Base-by-base conservation (phyloP, 2,888 invertebrate genomes). In the Malthinus seriepunctatus region DNA sequence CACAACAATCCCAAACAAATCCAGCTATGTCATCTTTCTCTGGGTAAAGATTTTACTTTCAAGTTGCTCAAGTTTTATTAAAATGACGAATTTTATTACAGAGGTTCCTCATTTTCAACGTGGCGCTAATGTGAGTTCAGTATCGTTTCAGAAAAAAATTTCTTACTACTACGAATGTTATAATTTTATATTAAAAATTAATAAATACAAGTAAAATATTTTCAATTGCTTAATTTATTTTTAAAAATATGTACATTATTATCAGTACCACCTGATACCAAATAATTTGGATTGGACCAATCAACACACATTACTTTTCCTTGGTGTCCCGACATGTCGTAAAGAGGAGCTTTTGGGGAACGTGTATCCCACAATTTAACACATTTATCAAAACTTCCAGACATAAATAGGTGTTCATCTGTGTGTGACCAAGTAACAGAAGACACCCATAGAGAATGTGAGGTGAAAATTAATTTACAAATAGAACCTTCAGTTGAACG, bases 291-390 rank as follows among this genome's bases (percentile, higher is more conserved):
- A 78, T 92, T 89, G 1, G 94, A 89, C 97, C 98, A 99, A 79
- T 97, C 94, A 67, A 94, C 93, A 76, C 92, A 90, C 49, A 99
- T 81, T 5, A 95, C 91, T 78, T 94, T 95, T 72, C 96, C 97
- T 71, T 93, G 90, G 76, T 98, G 98, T 0, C 97, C 97, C 51
- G 88, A 86, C 68, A 99, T 81, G 76, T 98, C 95, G 76, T 91
- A 99, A 0, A 99, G 81, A 0, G 97, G 92, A 0, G 94, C 93
- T 73, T 91, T 91, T 0, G 95, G 90, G 75, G 96, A 95, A 75
- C 97, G 85, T 3, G 89, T 88, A 78, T 99, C 98, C 99, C 99
- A 99, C 47, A 98, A 81, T 79, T 98, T 98, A 59, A 96, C 88
- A 61, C 89, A 82, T 65, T 89, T 87, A 74, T 99, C 98, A 73